Conservation (phyloP, 2,888 invertebrate species). For the Ornithoptera alexandrae region DNA sequence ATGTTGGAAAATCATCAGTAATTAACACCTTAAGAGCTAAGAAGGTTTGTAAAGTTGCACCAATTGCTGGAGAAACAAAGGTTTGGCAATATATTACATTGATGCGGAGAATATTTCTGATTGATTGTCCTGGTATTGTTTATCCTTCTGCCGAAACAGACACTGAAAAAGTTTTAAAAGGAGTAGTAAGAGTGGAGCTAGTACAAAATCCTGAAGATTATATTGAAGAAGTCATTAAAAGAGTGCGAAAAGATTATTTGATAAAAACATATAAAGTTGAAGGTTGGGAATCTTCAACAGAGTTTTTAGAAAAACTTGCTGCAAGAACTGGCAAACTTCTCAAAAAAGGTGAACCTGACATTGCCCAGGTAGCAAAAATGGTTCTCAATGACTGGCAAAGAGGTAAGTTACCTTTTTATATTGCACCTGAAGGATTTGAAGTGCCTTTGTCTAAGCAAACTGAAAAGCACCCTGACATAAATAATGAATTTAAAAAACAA, state of each 20-base stretch:
- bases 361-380: slow-evolving; percentile 93
- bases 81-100: slow-evolving; percentile 99
- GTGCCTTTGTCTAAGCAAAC: slow-evolving; percentile 79
- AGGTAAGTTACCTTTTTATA: slow-evolving; percentile 97
- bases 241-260: slow-evolving; percentile 94
- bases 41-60: slow-evolving; percentile 99
- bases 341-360: slow-evolving; percentile 98
- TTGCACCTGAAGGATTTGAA: slow-evolving; percentile 91
- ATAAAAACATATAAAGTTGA: slow-evolving; percentile 93
- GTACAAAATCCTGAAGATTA: slow-evolving; percentile 97
- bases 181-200: slow-evolving; percentile 97
- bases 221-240: slow-evolving; percentile 89
- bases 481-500: slow-evolving; percentile 40
- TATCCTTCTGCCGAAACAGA: slow-evolving; percentile 98
- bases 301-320: slow-evolving; percentile 96
- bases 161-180: slow-evolving; percentile 96
- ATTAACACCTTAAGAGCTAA: slow-evolving; percentile 97
- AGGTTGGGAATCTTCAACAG: slow-evolving; percentile 88
- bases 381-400: slow-evolving; percentile 99
- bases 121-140: slow-evolving; percentile 99
- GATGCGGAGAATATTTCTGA: slow-evolving; percentile 97
- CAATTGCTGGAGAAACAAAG: slow-evolving; percentile 98
- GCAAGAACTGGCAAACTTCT: slow-evolving; percentile 91
- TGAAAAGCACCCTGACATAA: slow-evolving; percentile 37
- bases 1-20: slow-evolving; percentile 98